phyloP scores from a whole-genome alignment of 1,140 invertebrate species.

The Macrocentrus cingulum region DNA sequence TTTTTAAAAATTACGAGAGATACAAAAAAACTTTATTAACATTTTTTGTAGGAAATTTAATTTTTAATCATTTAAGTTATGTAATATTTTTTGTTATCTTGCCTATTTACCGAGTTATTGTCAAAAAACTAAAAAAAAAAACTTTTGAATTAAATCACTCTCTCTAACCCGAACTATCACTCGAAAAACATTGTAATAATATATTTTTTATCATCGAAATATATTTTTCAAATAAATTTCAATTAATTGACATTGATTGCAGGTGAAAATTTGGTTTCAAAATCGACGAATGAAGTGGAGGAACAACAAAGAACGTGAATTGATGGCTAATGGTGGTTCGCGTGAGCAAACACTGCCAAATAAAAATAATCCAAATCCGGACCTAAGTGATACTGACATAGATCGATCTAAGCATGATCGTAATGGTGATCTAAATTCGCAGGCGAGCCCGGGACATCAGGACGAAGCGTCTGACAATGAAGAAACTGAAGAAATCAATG shows the following conservation, averaged over 20 bases:
- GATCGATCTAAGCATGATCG: slow-evolving; percentile 70
- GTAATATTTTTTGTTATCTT: too few species aligned
- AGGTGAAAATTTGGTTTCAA: slow-evolving; percentile 98
- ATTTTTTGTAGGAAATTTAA: too few species aligned
- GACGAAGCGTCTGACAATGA: slow-evolving; percentile 71
- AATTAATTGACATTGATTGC: slow-evolving; percentile 45
- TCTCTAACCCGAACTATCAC: too few species aligned
- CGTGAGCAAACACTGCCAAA: slow-evolving; percentile 93
- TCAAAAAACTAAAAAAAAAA: too few species aligned
- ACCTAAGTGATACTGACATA: slow-evolving; percentile 86
- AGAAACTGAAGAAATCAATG: slow-evolving; percentile 79
- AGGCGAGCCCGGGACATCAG: slow-evolving; percentile 56
- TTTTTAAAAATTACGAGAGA: too few species aligned
- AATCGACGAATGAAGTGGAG: slow-evolving; percentile 96
- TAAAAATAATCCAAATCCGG: slow-evolving; percentile 96
- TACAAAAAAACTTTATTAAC: too few species aligned
- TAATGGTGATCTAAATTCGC: slow-evolving; percentile 54
- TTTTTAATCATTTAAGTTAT: too few species aligned
- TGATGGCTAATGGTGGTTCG: slow-evolving; percentile 88
- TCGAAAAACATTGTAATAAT: too few species aligned
- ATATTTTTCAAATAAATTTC: too few species aligned
- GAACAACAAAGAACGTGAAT: slow-evolving; percentile 94
- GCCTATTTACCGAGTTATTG: too few species aligned
- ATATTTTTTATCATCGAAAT: slow-evolving; percentile 3
- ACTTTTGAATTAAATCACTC: too few species aligned